Percentiles rank a stretch among this genome's conserved stretches.
Conservation (phyloP, 2,888 invertebrate genomes). For the Kryphioiulus occultus region DNA sequence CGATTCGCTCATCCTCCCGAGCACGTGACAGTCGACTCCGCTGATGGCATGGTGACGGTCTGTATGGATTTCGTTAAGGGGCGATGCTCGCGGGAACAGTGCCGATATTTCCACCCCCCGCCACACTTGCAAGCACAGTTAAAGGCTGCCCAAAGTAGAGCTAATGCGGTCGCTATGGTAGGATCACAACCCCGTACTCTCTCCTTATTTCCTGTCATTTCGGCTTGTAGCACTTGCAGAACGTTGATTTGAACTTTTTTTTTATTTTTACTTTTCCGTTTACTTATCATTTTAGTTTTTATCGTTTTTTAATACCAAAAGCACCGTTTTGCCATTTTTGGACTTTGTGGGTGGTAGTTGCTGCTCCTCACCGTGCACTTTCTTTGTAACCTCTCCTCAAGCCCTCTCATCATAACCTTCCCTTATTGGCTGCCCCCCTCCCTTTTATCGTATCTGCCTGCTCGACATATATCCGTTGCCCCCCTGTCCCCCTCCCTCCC, state of each 20-base stretch:
- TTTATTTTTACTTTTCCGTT: constrained; percentile 51
- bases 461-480: constrained; percentile 41
- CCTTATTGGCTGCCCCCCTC: constrained; percentile 37
- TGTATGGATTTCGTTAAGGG: constrained; percentile 99
- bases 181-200: constrained; percentile 55
- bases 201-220: constrained; percentile 43
- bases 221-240: constrained; percentile 49
- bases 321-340: constrained; percentile 44
- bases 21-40: constrained; percentile 87
- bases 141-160: constrained; percentile 84
- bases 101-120: constrained; percentile 99
- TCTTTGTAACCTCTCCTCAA: constrained; percentile 44
- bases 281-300: constrained; percentile 50
- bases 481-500: background rate
- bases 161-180: constrained; percentile 63
- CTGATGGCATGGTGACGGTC: constrained; percentile 98
- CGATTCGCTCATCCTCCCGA: constrained; percentile 99
- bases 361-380: constrained; percentile 52
- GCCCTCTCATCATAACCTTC: constrained; percentile 45
- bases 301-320: constrained; percentile 27
- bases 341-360: constrained; percentile 51
- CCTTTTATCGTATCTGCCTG: background rate
- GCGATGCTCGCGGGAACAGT: constrained; percentile 98
- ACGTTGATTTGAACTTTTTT: constrained; percentile 44
- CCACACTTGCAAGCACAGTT: constrained; percentile 99